Conservation (phyloP, 1,140 invertebrate species). For the Tigriopus japonicus region DNA sequence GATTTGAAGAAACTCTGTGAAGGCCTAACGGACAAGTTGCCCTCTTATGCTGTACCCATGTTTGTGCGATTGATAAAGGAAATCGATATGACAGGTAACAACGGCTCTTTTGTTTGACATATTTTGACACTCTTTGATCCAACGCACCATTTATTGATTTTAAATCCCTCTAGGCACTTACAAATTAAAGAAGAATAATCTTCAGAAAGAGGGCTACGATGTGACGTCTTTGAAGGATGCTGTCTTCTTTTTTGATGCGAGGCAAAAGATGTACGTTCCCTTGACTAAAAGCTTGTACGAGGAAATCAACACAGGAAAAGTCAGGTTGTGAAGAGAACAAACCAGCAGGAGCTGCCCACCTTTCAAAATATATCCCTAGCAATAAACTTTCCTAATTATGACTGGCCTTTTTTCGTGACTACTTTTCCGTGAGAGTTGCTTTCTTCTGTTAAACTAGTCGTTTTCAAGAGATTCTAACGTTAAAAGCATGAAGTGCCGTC, state of each 20-base stretch:
- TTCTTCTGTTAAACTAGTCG: neutral
- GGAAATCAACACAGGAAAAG: neutral
- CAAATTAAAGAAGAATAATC: constrained; percentile 5
- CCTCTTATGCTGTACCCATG: constrained; percentile 66
- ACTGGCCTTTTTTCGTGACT: neutral
- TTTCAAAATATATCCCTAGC: neutral
- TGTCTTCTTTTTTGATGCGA: constrained; percentile 14
- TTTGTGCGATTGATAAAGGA: constrained; percentile 61
- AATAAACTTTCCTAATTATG: neutral
- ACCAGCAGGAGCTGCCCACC: neutral
- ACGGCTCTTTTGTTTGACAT: neutral
- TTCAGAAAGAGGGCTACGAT: constrained; percentile 6
- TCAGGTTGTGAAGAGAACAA: neutral
- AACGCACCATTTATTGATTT: neutral
- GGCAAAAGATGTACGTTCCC: constrained; percentile 9
- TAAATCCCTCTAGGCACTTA: constrained; percentile 13
- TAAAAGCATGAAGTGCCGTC: neutral
- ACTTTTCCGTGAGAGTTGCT: neutral
- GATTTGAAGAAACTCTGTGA: constrained; percentile 42
- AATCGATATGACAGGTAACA: constrained; percentile 61
- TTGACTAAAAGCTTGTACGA: constrained; percentile 13
- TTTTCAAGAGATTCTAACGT: neutral
- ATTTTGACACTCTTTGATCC: too few species aligned
- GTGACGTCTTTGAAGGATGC: constrained; percentile 8
- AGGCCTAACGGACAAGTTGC: constrained; percentile 46